Base-by-base conservation (phyloP, 2,888 invertebrate genomes). In the Neuroscelio doddi region DNA sequence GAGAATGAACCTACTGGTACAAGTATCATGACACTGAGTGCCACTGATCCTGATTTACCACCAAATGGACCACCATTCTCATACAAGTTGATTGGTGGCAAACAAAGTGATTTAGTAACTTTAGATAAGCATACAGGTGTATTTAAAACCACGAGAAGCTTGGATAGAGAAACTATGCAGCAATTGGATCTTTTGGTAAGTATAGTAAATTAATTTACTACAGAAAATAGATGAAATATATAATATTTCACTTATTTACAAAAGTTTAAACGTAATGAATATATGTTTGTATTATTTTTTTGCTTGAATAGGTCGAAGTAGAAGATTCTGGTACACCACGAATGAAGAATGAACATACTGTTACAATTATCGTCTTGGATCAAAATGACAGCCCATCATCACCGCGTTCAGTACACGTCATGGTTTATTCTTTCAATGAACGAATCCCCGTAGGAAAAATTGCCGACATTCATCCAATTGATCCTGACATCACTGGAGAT, bases 41-140 rank as follows among this genome's bases (percentile, higher is more conserved):
- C 97, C 0, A 92, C 88, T 44, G 97, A 97, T 87, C 93, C 93
- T 0, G 97, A 97, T 85, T 83, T 95, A 49, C 93, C 95, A 14
- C 94, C 94, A 1, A 96, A 97, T 79, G 95, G 95, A 4, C 95
- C 93, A 1, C 97, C 97, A 9, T 97, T 96, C 78, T 90, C 90
- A 0, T 97, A 95, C 78, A 87, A 87, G 64, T 84, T 96, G 16
- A 86, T 94, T 16, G 93, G 93, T 12, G 95, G 94, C 8, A 90
- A 89, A 77, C 92, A 94, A 76, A 90, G 90, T 78, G 90, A 90
- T 55, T 89, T 90, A 69, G 91, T 97, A 0, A 90, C 88, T 63
- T 87, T 97, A 29, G 93, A 95, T 70, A 90, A 89, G 71, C 92
- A 92, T 71, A 92, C 92, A 0, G 97, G 97, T 0, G 85, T 93